Evolutionary conservation across 2,113 vertebrate species (phyloP), one percentile per base, ranked within the genome.

Genomic region (Progne subis): DNA sequence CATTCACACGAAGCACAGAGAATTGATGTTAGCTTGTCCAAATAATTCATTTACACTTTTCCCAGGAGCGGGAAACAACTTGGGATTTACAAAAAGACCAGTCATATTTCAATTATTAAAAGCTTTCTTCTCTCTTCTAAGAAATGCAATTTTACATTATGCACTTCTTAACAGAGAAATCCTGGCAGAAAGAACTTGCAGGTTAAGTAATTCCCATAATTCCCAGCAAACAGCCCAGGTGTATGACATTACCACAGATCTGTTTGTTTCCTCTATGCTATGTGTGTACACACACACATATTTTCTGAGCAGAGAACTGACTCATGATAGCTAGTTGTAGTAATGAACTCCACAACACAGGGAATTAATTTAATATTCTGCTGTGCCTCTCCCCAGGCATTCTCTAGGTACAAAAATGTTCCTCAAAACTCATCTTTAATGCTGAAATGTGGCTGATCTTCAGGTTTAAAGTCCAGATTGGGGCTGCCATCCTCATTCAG

Each of bases 371-470:
- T n/a, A 28, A 24, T 72, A n/a, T 55, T 63, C 28, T 60, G 29
- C 15, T 3, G 1, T 69, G 59, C n/a, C 17, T 60, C 71, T 86
- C n/a, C 34, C 23, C 37, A 34, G 16, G 60, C 46, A 21, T 64
- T 90, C 44, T 64, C 46, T 46, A 44, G 16, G 32, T 56, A 57
- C 49, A 77, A 90, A 91, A 37, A 31, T 5, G 20, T 57, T 89
- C 31, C 21, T 98, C 96, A 99, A 97, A 99, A 99, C 82, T 99
- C 99, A 46, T 99, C 99, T 97, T 97, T 99, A 88, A 98, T 98
- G 50, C 96, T 98, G 89, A 99, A 99, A 56, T 99, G 98, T 44
- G 98, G 99, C 95, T 99, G 99, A 93, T 99, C 99, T 95, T 99
- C 99, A 2, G 99, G 99, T 96, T 98, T 98, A 83, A 99, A 99